A percentile compares a stretch with the other conserved stretches of the same genome.
These are phyloP conservation scores for Sinotaia quadrata DNA, from an alignment of 2,888 invertebrate genomes.

Conservation along the genomic window DNA sequence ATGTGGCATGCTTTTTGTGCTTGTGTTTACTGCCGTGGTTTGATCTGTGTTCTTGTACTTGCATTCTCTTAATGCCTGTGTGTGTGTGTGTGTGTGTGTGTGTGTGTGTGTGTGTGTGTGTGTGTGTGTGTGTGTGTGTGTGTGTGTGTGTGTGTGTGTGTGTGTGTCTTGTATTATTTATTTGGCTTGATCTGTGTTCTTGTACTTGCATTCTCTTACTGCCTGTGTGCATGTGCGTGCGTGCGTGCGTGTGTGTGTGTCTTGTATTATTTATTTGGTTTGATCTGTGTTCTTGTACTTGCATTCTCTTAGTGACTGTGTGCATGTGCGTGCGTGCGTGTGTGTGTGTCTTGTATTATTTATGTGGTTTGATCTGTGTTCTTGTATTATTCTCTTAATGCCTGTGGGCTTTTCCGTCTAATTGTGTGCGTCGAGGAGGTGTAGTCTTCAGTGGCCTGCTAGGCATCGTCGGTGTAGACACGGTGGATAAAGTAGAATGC, in stretches of 20 bases:
- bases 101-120: conserved; percentile 17
- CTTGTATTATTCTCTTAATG: too few species aligned
- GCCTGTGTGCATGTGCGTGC: not conserved
- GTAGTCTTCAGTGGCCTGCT: too few species aligned
- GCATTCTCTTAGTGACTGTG: not conserved
- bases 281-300: not conserved
- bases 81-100: not conserved
- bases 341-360: too few species aligned
- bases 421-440: too few species aligned
- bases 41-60: not conserved
- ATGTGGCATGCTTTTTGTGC: too few species aligned
- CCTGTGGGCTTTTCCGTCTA: too few species aligned
- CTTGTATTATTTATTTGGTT: not conserved
- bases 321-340: too few species aligned
- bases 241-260: not conserved
- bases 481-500: too few species aligned
- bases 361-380: too few species aligned
- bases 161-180: not conserved
- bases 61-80: not conserved
- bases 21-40: not conserved
- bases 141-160: conserved; percentile 1
- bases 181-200: too few species aligned
- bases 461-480: too few species aligned
- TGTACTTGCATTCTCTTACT: not conserved
- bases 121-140: conserved; percentile 17